These are phyloP conservation scores for Andrena dorsata DNA, from an alignment of 2,888 invertebrate species.

Conservation along the genomic window DNA sequence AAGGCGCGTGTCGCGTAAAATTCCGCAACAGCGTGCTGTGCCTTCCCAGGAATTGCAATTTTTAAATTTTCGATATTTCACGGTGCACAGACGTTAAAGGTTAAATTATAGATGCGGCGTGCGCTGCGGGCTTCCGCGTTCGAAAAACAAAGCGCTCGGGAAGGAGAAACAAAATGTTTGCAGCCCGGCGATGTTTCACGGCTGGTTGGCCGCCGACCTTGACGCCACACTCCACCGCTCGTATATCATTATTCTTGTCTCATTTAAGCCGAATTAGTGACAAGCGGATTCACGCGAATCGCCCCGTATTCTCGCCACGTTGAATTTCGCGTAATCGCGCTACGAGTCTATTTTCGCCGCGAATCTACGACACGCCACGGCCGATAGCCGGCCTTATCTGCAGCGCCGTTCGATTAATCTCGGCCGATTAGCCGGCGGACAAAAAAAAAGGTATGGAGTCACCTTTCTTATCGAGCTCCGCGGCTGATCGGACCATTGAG, in stretches of 20 bases:
- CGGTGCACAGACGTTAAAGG: not conserved
- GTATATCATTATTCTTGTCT: conserved; percentile 54
- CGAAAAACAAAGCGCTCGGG: not conserved
- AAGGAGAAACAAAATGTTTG: conserved; percentile 30
- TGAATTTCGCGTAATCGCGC: conserved; percentile 43
- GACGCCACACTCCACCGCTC: conserved; percentile 37
- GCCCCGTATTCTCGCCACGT: conserved; percentile 45
- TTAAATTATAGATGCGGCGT: not conserved
- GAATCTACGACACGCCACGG: not conserved
- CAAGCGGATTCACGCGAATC: conserved; percentile 45
- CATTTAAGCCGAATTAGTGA: conserved; percentile 55
- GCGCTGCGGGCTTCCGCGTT: not conserved
- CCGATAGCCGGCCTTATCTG: conserved; percentile 28
- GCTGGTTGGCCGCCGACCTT: conserved; percentile 37
- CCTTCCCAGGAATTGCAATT: too few relatives aligned
- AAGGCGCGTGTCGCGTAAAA: not conserved
- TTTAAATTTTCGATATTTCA: not conserved
- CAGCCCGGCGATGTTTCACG: conserved; percentile 34
- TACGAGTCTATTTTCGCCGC: not conserved
- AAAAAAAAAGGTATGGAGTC: conserved; percentile 17
- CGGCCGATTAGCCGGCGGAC: conserved; percentile 37
- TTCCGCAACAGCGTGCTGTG: not conserved
- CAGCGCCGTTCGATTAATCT: conserved; percentile 43
- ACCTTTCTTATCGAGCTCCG: conserved; percentile 29
- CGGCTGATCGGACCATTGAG: conserved; percentile 12